Evolutionary conservation across 2,888 invertebrate species (phyloP).

Genomic region (Agrotis clavis): DNA sequence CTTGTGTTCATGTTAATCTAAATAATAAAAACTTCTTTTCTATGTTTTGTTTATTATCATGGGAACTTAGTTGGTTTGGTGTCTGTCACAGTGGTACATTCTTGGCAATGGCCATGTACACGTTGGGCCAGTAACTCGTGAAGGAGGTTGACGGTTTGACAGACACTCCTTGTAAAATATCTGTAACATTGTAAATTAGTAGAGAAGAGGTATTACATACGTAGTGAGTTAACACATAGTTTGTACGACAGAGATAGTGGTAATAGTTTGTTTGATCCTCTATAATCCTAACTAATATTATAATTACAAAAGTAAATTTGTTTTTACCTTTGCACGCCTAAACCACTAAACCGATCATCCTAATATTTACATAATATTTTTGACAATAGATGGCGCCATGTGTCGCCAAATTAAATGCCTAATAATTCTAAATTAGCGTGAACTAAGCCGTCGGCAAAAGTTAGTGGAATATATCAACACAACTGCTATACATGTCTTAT

Average conservation of each 20-base stretch:
- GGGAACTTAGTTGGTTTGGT: constrained; percentile 18
- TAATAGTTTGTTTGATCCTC: background rate
- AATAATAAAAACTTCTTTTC: constrained; percentile 33
- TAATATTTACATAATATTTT: too few relatives aligned
- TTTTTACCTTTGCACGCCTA: too few relatives aligned
- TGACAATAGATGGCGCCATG: too few relatives aligned
- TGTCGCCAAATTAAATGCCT: too few relatives aligned
- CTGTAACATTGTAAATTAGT: constrained; percentile 32
- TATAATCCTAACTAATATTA: too few relatives aligned
- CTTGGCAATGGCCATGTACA: constrained; percentile 45
- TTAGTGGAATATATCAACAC: too few relatives aligned
- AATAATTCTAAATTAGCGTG: too few relatives aligned
- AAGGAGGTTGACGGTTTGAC: constrained; percentile 20
- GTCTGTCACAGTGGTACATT: constrained; percentile 33
- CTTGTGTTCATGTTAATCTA: constrained; percentile 47
- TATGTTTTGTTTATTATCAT: constrained; percentile 33
- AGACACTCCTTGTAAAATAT: constrained; percentile 12
- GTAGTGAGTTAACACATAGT: background rate
- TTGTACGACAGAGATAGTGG: background rate
- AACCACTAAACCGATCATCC: too few relatives aligned
- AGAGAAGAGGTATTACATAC: background rate
- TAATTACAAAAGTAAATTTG: too few relatives aligned
- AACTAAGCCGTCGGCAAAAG: too few relatives aligned
- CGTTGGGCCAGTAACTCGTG: constrained; percentile 39
- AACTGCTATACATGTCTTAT: too few relatives aligned